Evolutionary conservation across 2,113 vertebrate species (phyloP).

Genomic region (Salvelinus namaycush): DNA sequence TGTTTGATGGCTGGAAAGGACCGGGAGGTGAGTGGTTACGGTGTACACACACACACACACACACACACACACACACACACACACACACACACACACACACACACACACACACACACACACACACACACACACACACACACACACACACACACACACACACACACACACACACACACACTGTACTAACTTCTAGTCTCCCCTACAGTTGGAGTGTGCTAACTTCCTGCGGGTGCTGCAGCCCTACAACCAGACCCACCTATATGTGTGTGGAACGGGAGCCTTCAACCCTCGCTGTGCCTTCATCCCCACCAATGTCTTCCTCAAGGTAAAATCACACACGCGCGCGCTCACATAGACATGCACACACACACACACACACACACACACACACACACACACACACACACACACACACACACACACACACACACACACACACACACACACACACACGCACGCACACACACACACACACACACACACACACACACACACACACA

Average conservation of each 20-base stretch:
- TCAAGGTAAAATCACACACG: constrained; percentile 55
- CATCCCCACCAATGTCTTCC: constrained; percentile 69
- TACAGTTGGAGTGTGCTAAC: constrained; percentile 78
- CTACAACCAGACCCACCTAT: constrained; percentile 80
- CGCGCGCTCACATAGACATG: too few species aligned
- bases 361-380: too few species aligned
- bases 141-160: constrained; percentile 3
- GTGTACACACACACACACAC: too few species aligned
- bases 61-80: too few species aligned
- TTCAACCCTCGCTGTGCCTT: constrained; percentile 80
- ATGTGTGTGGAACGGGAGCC: constrained; percentile 78
- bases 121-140: constrained; percentile 16
- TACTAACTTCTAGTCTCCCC: not conserved
- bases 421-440: too few species aligned
- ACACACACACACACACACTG: not conserved
- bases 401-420: not conserved
- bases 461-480: too few species aligned
- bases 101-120: not conserved
- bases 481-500: not conserved
- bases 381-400: not conserved
- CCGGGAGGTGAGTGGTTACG: constrained; percentile 65
- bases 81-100: too few species aligned
- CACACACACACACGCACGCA: not conserved
- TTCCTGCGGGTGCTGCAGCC: constrained; percentile 78
- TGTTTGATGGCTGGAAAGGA: constrained; percentile 82